Evolutionary conservation across 1,140 invertebrate genomes (phyloP).

Genomic region (Scaptomyza hsui): DNA sequence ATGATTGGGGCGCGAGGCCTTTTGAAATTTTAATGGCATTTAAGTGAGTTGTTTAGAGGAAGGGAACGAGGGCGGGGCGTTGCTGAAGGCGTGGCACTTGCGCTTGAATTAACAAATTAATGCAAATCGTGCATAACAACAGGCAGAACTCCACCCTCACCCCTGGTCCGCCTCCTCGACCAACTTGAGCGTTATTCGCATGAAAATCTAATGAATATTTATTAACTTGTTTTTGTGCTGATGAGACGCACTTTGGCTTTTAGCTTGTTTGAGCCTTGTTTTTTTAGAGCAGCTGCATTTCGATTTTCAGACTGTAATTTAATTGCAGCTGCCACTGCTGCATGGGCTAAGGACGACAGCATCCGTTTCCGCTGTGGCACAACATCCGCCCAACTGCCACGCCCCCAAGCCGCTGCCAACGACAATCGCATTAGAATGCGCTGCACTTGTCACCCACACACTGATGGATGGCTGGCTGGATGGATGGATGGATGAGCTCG

Average conservation of each 20-base stretch:
- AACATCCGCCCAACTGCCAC: constrained; percentile 61
- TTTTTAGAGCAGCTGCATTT: constrained; percentile 50
- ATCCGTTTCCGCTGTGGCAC: constrained; percentile 50
- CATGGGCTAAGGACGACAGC: constrained; percentile 25
- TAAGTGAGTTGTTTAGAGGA: constrained; percentile 46
- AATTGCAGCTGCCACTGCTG: constrained; percentile 48
- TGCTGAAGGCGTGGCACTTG: constrained; percentile 54
- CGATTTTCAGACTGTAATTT: constrained; percentile 71
- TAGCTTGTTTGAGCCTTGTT: constrained; percentile 24
- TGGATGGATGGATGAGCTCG: constrained; percentile 64
- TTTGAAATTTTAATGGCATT: constrained; percentile 74
- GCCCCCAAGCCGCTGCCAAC: constrained; percentile 45
- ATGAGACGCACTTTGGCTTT: constrained; percentile 14
- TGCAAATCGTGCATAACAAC: constrained; percentile 62
- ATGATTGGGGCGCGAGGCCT: constrained; percentile 3
- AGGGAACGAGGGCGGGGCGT: neutral
- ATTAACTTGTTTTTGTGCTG: constrained; percentile 53
- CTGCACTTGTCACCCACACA: constrained; percentile 22
- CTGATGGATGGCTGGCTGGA: constrained; percentile 70
- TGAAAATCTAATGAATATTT: constrained; percentile 72
- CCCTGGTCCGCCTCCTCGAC: neutral
- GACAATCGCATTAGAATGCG: constrained; percentile 80
- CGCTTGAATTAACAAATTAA: constrained; percentile 83
- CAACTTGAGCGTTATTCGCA: constrained; percentile 10
- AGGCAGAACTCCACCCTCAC: constrained; percentile 6